Percentiles rank a stretch among this genome's conserved stretches.
phyloP scores from a whole-genome alignment of 2,888 invertebrate species.

The Rhingia campestris region DNA sequence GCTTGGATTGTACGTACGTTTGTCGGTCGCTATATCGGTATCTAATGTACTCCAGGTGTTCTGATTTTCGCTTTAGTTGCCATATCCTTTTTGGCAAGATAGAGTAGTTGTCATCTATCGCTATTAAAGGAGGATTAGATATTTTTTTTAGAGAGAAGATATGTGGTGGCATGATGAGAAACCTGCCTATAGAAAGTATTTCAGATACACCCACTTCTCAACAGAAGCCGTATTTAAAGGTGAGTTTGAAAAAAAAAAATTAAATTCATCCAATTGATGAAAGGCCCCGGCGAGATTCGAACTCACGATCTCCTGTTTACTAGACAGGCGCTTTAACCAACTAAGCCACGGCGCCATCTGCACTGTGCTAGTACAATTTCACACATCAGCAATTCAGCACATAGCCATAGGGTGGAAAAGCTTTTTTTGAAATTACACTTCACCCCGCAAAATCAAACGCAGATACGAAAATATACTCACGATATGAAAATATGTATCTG shows the following conservation, averaged over 20 bases:
- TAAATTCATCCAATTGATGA: background rate
- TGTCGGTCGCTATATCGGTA: background rate
- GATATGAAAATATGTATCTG: background rate
- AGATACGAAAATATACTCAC: background rate
- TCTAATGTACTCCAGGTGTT: conserved; percentile 21
- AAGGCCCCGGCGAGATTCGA: conserved; percentile 79
- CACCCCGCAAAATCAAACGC: too few relatives aligned
- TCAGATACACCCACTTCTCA: conserved; percentile 4
- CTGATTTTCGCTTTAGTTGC: conserved; percentile 1
- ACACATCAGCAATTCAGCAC: background rate
- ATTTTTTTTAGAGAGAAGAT: background rate
- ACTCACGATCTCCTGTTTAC: conserved; percentile 82
- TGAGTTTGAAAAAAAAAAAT: background rate
- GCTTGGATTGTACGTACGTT: background rate
- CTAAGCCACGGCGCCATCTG: conserved; percentile 82
- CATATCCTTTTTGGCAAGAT: background rate
- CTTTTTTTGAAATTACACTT: background rate
- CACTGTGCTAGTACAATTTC: background rate
- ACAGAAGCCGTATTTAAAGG: background rate
- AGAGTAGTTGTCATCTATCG: conserved; percentile 14
- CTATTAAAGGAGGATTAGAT: conserved; percentile 4
- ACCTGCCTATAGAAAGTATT: background rate
- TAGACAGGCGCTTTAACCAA: conserved; percentile 83
- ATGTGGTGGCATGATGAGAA: background rate
- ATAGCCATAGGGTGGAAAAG: background rate